Percentiles rank a stretch among this genome's conserved stretches.
Evolutionary conservation across 2,113 vertebrate genomes (phyloP).

Genomic region (Tetrax tetrax): DNA sequence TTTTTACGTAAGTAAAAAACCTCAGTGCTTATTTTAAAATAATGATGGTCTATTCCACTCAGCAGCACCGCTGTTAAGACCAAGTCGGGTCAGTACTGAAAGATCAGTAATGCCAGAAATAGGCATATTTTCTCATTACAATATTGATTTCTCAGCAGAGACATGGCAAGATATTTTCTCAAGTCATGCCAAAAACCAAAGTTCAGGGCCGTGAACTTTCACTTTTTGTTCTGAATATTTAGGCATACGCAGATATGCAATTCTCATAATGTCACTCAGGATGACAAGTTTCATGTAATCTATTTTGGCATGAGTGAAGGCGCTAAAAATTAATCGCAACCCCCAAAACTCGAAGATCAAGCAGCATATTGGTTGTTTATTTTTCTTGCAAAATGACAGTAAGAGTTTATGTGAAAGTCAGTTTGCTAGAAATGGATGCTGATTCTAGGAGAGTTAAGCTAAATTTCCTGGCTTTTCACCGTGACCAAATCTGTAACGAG

Average conservation of each 20-base stretch:
- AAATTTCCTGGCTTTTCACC: not conserved
- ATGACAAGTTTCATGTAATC: not conserved
- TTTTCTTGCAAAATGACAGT: not conserved
- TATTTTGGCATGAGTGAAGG: conserved; percentile 4
- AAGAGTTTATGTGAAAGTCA: not conserved
- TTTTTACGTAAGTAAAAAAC: not conserved
- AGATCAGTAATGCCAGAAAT: not conserved
- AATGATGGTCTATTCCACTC: not conserved
- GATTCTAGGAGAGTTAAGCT: not conserved
- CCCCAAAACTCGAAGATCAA: not conserved
- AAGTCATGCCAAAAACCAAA: not conserved
- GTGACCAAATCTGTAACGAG: not conserved
- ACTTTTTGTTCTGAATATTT: conserved; percentile 9
- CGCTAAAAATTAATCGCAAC: not conserved
- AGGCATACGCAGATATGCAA: not conserved
- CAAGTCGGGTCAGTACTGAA: not conserved
- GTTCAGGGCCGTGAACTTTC: not conserved
- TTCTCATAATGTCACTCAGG: not conserved
- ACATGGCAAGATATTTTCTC: not conserved
- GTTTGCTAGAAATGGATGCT: not conserved
- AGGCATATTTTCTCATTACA: not conserved
- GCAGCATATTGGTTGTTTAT: not conserved
- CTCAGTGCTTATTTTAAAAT: not conserved
- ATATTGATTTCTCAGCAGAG: not conserved
- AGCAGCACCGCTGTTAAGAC: not conserved